phyloP scores from a whole-genome alignment of 2,113 vertebrate species.

The Bombycilla garrulus region DNA sequence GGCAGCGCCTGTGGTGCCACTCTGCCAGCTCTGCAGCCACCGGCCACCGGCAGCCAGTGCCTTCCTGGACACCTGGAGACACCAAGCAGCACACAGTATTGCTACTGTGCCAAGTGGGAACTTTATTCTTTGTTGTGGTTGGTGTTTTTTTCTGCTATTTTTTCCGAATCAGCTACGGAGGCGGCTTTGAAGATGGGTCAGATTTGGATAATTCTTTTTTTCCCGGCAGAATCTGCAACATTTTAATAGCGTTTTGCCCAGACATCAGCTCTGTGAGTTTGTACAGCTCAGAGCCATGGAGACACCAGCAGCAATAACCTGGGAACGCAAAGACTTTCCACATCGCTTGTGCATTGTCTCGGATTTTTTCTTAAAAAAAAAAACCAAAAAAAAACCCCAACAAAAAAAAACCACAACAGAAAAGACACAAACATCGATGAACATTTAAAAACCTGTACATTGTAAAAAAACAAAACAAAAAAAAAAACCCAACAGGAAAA shows the following conservation, averaged over 20 bases:
- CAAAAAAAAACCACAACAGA: conserved; percentile 11
- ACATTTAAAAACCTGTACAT: conserved; percentile 50
- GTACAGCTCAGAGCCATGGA: neutral
- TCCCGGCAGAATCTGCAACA: conserved; percentile 8
- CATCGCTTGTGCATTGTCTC: conserved; percentile 25
- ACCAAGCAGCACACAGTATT: conserved; percentile 43
- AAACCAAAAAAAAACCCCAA: neutral
- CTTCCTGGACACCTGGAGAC: neutral
- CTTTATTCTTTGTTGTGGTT: conserved; percentile 42
- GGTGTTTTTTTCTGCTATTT: neutral
- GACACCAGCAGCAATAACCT: conserved; percentile 23
- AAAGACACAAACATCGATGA: conserved; percentile 32
- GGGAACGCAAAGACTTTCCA: conserved; percentile 26
- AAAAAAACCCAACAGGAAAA: neutral
- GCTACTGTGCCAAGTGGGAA: conserved; percentile 57
- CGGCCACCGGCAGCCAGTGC: neutral
- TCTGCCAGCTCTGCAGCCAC: neutral
- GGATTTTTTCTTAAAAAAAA: neutral
- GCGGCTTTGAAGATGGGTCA: neutral
- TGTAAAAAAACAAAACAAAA: neutral
- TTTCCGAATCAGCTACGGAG: neutral
- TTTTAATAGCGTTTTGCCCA: neutral
- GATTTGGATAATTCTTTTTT: neutral
- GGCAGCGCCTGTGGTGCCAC: neutral
- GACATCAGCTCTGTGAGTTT: neutral